These are phyloP conservation scores for Allygus modestus DNA, from an alignment of 2,888 invertebrate species.

Conservation along the genomic window DNA sequence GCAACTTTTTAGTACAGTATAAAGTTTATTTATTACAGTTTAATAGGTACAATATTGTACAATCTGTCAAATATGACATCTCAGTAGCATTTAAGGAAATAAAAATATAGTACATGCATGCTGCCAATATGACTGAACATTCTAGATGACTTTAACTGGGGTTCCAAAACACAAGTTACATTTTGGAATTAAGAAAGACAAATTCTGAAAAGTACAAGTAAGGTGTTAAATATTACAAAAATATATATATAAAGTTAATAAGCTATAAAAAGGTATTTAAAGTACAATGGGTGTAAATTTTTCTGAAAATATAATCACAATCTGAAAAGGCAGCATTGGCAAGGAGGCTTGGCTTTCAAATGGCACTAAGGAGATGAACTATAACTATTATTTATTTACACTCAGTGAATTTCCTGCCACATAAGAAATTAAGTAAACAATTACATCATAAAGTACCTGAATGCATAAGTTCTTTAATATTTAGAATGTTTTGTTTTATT, in stretches of 20 bases:
- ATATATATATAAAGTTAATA: conserved; percentile 9
- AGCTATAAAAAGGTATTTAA: conserved; percentile 1
- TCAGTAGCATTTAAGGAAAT: not conserved
- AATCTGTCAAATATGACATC: conserved; percentile 37
- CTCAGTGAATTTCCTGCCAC: not conserved
- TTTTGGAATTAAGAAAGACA: conserved; percentile 5
- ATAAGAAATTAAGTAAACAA: conserved; percentile 4
- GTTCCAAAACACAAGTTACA: not conserved
- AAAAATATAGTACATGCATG: conserved; percentile 45
- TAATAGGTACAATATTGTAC: conserved; percentile 56
- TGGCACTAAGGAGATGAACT: conserved; percentile 30
- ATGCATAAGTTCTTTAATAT: conserved; percentile 3
- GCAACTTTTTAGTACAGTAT: conserved; percentile 28
- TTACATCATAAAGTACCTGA: not conserved
- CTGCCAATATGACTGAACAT: conserved; percentile 27
- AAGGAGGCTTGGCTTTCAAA: conserved; percentile 49
- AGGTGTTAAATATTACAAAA: conserved; percentile 12
- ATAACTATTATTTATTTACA: conserved; percentile 46
- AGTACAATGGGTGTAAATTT: conserved; percentile 13
- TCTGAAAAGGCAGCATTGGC: conserved; percentile 47
- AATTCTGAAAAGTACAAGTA: not conserved
- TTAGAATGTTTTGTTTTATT: not conserved
- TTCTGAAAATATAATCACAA: conserved; percentile 15
- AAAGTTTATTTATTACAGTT: conserved; percentile 53
- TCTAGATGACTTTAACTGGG: not conserved